Base-by-base conservation (phyloP, 2,797 vertebrate species). In the Neostethus bicornis region DNA sequence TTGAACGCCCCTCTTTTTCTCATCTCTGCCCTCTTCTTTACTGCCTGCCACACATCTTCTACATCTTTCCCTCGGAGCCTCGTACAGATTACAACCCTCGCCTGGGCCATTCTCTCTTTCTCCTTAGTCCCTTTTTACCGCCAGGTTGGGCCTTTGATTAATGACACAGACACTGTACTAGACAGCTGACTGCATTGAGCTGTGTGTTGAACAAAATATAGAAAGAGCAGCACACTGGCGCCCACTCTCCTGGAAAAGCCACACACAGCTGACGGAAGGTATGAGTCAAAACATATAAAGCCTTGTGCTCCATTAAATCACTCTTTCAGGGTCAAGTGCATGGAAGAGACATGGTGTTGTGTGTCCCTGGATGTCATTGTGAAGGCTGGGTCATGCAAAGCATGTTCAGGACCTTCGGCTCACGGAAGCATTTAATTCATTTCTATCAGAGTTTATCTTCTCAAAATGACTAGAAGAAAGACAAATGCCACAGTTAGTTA, bases 131-230 rank as follows among this genome's bases (percentile, higher is more conserved):
- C 44, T 63, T 56, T 34, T 72, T 77, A 75, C 57, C 38, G 55
- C 79, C 11, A 74, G 62, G 81, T 88, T 89, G 75, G 73, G 46
- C 69, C 70, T 70, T 83, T 89, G 87, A 90, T 90, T 90, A 85
- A 90, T 90, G 86, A 85, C 79, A 83, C 43, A 45, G 43, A 72
- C 74, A 78, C 74, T 60, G 61, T 81, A 58, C 77, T 25, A 77
- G 87, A 88, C 88, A 88, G 85, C 82, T 84, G 84, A 85, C 85
- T 87, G 80, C 85, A 85, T 77, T 63, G 74, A 79, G 79, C 79
- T 71, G 73, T 73, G 72, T 90, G 87, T 88, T 80, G 62, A 85
- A 90, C 88, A 87, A 82, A 79, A 81, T 73, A 79, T 72, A 73
- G 75, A 79, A 74, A 81, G 79, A 69, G 80, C 71, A 32, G 20